Evolutionary conservation across 2,113 vertebrate species (phyloP), one percentile per base, ranked within the genome.

Genomic region (Protobothrops mucrosquamatus): DNA sequence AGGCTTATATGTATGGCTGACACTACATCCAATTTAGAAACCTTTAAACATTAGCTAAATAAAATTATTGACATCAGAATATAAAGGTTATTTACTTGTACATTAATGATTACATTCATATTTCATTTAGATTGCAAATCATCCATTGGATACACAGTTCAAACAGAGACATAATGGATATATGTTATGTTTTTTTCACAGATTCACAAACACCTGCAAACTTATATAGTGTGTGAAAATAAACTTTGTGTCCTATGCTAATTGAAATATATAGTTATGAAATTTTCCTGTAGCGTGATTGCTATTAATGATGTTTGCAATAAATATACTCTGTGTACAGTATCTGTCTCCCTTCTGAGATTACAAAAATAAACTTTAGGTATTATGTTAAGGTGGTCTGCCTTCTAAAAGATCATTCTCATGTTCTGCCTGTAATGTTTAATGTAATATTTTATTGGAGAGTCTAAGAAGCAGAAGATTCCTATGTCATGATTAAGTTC

Each of bases 361-460:
- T 94, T 98, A 98, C 92, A 97, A 97, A 98, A 98, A 97, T 97
- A 98, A 97, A 97, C 91, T 92, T 96, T 94, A 95, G 92, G 91
- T 94, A 94, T 93, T 92, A 95, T 95, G 94, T 94, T 95, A 92
- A 93, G 29, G 69, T 96, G 89, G 94, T 12, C 91, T 96, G 57
- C 92, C 93, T 97, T 92, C 14, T 87, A 94, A 94, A 94, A 93
- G 61, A 93, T 46, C 95, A 94, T 89, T 92, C 93, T 95, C 24
- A 18, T 46, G 91, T 91, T 94, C 89, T 94, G 89, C 87, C 92
- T 95, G 85, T 7, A 5, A 29, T 10, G 39, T 90, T 87, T 85
- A 55, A 89, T 89, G 10, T 95, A 94, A 89, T 94, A 0, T 96
- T 91, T 52, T 92, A 57, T 52, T 93, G 56, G 0, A 2, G 39